These are phyloP conservation scores for Arvicanthis niloticus DNA, from an alignment of 2,113 vertebrate species.

Conservation along the genomic window DNA sequence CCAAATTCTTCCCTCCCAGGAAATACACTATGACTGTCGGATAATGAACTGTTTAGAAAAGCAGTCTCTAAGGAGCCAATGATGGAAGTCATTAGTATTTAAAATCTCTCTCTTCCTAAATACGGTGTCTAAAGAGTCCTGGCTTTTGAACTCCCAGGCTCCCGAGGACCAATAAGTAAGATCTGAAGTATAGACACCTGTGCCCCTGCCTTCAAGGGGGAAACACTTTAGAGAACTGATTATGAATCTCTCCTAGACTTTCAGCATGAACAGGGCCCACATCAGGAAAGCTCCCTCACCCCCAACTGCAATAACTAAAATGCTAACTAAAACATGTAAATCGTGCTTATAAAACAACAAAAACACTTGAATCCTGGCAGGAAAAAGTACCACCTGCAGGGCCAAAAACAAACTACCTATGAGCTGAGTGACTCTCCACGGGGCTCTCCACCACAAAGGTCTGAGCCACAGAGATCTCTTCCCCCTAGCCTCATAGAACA, in stretches of 20 bases:
- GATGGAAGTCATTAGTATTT: constrained; percentile 2
- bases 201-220: too few species aligned
- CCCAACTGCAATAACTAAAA: background rate
- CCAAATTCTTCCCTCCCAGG: constrained; percentile 63
- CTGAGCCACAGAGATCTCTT: background rate
- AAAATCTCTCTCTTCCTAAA: background rate
- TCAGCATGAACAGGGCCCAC: background rate
- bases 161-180: background rate
- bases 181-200: background rate
- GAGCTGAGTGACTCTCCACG: background rate
- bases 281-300: background rate
- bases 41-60: constrained; percentile 70
- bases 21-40: constrained; percentile 62
- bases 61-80: background rate
- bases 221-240: background rate
- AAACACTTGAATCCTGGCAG: background rate
- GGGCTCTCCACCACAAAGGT: too few species aligned
- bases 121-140: constrained; percentile 40
- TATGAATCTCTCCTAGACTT: background rate
- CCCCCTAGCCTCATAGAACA: accelerated
- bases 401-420: background rate
- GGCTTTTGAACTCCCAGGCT: background rate
- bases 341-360: background rate
- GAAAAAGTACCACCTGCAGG: background rate
- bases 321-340: background rate